Base-by-base conservation (phyloP, 2,888 invertebrate species). In the Xestia rhomboidea region DNA sequence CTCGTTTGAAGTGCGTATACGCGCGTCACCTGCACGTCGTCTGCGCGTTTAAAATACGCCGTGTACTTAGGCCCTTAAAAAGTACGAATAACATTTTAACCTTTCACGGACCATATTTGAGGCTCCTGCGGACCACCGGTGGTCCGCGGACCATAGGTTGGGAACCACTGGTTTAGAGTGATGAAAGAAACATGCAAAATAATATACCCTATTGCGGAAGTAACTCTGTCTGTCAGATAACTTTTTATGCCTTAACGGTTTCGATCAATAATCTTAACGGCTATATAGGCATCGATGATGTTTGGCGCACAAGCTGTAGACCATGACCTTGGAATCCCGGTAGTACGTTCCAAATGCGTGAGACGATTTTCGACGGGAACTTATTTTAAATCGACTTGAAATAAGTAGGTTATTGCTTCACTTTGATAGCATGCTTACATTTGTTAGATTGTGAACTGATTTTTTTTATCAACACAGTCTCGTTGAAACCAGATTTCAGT, bases 401-500 rank as follows among this genome's bases (percentile, higher is more conserved):
- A 41, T 10, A 41, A 41, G 41, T 11, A 41, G 41, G 41, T 41
- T 41, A 41, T 41, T 10, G 4, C 34, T 10, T 57, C 15, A 21
- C 34, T 46, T 24, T 64, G 82, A 72, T 77, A 72, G 54, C 18
- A 30, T 24, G 15, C 24, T 34, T 63, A 51, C 51, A 69, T 82
- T 69, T 73, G 18, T 82, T 18, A 73, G n/a, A 57, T 73, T 44
- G 11, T 64, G 38, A 49, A 51, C 46, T 57, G 64, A 67, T 34
- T 63, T 68, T 60, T 62, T 57, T 76, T 80, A 83, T 76, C 70
- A 60, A 49, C 44, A 34, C 44, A 64, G 64, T 64, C 71, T 73
- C 13, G 73, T 64, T 72, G 0, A 54, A 81, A 84, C 85, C 46
- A 21, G 85, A 69, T 77, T 71, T 0, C 1, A 51, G 13, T 63